phyloP scores from a whole-genome alignment of 2,888 invertebrate species.

The Acutogordius australiensis region DNA sequence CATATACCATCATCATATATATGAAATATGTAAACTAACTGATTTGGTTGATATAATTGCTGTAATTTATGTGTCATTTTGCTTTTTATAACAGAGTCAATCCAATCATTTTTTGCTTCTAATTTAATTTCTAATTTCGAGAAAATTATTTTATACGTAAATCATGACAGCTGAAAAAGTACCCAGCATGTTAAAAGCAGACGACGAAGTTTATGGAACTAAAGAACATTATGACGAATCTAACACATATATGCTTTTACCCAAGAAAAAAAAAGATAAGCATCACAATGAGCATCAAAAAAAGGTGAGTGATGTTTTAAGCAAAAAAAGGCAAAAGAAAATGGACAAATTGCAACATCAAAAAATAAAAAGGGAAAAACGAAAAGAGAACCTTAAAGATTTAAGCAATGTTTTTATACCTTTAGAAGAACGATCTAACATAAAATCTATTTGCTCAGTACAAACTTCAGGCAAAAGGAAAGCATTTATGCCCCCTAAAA shows the following conservation, averaged over 20 bases:
- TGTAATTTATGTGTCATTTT: too few relatives aligned
- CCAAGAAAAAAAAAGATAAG: not conserved
- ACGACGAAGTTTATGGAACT: too few relatives aligned
- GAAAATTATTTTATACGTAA: too few relatives aligned
- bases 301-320: not conserved
- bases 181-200: too few relatives aligned
- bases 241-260: not conserved
- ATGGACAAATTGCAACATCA: constrained; percentile 1
- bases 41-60: too few relatives aligned
- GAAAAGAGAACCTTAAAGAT: not conserved
- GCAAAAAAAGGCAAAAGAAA: not conserved
- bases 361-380: not conserved
- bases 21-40: too few relatives aligned
- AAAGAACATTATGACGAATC: not conserved
- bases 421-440: not conserved
- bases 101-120: too few relatives aligned
- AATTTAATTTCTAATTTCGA: too few relatives aligned
- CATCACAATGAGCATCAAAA: not conserved
- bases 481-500: too few relatives aligned
- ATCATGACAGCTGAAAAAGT: too few relatives aligned
- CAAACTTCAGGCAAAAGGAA: constrained; percentile 6
- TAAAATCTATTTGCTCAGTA: not conserved
- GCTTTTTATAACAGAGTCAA: too few relatives aligned
- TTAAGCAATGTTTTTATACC: not conserved
- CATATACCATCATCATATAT: too few relatives aligned